Evolutionary conservation across 2,888 invertebrate species (phyloP).

Genomic region (Heteromurus nitidus): DNA sequence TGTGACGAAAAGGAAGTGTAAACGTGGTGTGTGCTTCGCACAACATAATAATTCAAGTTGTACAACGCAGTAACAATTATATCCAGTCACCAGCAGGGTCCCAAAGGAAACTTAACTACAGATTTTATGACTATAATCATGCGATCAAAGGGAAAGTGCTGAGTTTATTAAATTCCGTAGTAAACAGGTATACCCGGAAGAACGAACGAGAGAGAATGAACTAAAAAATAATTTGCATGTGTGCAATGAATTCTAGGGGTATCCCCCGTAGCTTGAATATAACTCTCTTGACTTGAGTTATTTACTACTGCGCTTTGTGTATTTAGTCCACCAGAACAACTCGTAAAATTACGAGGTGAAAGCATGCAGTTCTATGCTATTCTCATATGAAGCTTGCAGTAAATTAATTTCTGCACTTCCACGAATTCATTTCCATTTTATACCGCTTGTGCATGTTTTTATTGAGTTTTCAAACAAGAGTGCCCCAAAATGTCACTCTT

Average conservation of each 20-base stretch:
- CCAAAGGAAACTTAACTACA: neutral
- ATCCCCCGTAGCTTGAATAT: neutral
- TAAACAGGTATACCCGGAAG: conserved; percentile 16
- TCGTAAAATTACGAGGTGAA: conserved; percentile 4
- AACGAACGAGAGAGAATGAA: neutral
- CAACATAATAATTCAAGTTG: neutral
- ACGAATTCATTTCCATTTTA: conserved; percentile 24
- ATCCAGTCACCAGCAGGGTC: neutral
- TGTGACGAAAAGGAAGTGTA: neutral
- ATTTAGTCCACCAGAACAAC: neutral
- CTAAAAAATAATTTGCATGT: neutral
- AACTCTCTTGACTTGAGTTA: neutral
- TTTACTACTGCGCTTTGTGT: conserved; percentile 26
- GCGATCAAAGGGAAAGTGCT: neutral
- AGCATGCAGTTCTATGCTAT: neutral
- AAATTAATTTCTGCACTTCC: conserved; percentile 35
- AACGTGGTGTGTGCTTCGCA: neutral
- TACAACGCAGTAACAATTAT: neutral
- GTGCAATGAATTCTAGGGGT: neutral
- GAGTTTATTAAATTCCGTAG: neutral
- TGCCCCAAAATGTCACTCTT: too few relatives aligned
- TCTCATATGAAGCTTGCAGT: conserved; percentile 9
- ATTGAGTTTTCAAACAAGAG: neutral
- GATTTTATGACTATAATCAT: conserved; percentile 10
- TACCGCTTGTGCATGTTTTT: neutral